These are phyloP conservation scores for Atta texana DNA, from an alignment of 1,140 invertebrate genomes.

Conservation along the genomic window DNA sequence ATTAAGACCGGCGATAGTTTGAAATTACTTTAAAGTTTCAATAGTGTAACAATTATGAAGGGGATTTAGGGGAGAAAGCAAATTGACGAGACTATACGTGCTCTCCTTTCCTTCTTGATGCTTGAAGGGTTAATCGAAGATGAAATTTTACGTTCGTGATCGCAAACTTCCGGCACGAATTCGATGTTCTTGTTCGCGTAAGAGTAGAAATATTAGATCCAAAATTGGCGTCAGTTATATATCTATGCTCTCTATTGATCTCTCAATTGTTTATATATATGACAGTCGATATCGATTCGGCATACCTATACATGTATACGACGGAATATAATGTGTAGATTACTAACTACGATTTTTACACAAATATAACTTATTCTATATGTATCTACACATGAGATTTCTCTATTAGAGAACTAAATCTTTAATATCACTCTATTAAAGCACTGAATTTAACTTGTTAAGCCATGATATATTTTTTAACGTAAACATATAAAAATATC, in stretches of 20 bases:
- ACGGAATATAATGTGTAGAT: slow-evolving; percentile 27
- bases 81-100: not conserved
- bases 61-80: not conserved
- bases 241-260: slow-evolving; percentile 44
- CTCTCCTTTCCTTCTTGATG: not conserved
- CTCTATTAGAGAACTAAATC: not conserved
- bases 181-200: not conserved
- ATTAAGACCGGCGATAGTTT: not conserved
- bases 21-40: not conserved
- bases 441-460: not conserved
- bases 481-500: too few relatives aligned
- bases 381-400: not conserved
- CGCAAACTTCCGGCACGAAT: not conserved
- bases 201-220: slow-evolving; percentile 5
- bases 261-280: slow-evolving; percentile 41
- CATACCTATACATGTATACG: not conserved
- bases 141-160: slow-evolving; percentile 2
- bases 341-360: slow-evolving; percentile 11
- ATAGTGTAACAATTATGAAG: not conserved
- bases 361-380: not conserved
- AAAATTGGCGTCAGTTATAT: slow-evolving; percentile 47
- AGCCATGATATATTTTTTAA: not conserved
- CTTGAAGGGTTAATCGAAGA: slow-evolving; percentile 7
- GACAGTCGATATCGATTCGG: slow-evolving; percentile 30
- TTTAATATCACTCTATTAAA: not conserved